These are phyloP conservation scores for Trachelus stipa DNA, from an alignment of 2,888 invertebrate genomes.

Conservation along the genomic window DNA sequence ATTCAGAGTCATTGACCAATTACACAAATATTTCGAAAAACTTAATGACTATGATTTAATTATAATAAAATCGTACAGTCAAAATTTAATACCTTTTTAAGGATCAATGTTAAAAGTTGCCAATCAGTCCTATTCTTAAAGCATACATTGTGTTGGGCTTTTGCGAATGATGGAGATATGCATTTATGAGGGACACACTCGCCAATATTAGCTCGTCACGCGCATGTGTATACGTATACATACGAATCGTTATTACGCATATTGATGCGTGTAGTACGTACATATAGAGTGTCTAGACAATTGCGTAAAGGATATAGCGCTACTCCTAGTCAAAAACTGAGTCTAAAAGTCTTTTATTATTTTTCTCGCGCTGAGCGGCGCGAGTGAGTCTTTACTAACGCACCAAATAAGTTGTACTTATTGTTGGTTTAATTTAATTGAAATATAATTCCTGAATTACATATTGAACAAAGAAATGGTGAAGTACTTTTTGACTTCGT, in stretches of 20 bases:
- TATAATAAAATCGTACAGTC: background rate
- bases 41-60: background rate
- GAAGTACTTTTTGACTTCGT: background rate
- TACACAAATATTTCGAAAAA: background rate
- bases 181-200: constrained; percentile 40
- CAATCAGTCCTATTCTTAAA: constrained; percentile 17
- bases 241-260: constrained; percentile 4
- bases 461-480: background rate
- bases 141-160: constrained; percentile 15
- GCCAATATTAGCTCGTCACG: constrained; percentile 33
- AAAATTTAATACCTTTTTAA: background rate
- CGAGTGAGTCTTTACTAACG: background rate
- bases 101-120: background rate
- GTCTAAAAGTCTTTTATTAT: background rate
- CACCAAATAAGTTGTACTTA: background rate
- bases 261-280: background rate
- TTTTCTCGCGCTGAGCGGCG: background rate
- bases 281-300: background rate
- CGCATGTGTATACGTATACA: constrained; percentile 28
- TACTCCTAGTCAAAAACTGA: background rate
- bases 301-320: background rate
- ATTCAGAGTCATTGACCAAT: background rate
- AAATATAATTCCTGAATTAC: background rate
- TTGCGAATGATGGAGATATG: constrained; percentile 35
- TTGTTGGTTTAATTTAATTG: background rate